Percentiles rank a stretch among this genome's conserved stretches.
These are phyloP conservation scores for Vollenhovia emeryi DNA, from an alignment of 1,140 invertebrate genomes.

Conservation along the genomic window DNA sequence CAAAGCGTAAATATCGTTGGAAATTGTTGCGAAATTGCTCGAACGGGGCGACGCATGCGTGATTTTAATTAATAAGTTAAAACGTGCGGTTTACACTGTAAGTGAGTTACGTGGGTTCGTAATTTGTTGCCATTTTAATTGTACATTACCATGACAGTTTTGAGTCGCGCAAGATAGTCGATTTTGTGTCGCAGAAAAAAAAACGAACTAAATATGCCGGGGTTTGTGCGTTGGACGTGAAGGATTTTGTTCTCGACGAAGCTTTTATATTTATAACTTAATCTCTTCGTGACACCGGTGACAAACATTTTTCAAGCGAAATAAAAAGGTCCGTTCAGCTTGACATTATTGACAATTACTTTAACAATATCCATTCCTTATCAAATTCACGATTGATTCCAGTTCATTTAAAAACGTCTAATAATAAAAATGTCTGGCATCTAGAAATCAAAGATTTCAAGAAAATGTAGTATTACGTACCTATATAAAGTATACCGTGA, in stretches of 20 bases:
- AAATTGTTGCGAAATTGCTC: not conserved
- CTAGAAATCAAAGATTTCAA: not conserved
- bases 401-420: not conserved
- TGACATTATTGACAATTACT: not conserved
- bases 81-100: not conserved
- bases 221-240: not conserved
- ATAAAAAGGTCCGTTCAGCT: not conserved
- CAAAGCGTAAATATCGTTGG: not conserved
- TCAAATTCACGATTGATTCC: not conserved
- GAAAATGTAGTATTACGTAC: not conserved
- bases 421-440: not conserved
- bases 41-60: not conserved
- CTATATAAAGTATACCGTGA: not conserved
- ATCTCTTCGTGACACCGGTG: not conserved
- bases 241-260: not conserved
- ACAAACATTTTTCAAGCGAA: not conserved
- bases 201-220: not conserved
- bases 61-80: conserved; percentile 34
- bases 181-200: not conserved
- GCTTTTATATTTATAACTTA: conserved; percentile 15
- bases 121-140: conserved; percentile 3
- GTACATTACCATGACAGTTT: not conserved
- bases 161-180: not conserved
- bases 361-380: not conserved
- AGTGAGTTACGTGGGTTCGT: not conserved